Percentiles rank a stretch among this genome's conserved stretches.
Conservation (phyloP, 2,797 vertebrate genomes). For the Hippoglossus hippoglossus region DNA sequence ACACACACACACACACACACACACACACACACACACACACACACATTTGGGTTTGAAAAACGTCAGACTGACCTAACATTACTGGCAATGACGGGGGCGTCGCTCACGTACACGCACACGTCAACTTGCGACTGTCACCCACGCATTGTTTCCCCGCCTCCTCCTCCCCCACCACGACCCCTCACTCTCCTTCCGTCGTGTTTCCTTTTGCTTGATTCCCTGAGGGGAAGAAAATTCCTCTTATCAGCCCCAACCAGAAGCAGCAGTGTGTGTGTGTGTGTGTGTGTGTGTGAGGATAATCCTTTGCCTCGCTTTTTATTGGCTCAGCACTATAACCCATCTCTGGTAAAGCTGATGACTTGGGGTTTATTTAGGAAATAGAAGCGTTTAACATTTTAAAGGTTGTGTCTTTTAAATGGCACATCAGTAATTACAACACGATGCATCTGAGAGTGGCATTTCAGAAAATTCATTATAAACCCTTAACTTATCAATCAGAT, state of each 20-base stretch:
- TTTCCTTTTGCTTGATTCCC: constrained; percentile 71
- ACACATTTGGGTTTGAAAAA: constrained; percentile 12
- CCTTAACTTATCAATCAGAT: constrained; percentile 33
- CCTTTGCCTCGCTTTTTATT: constrained; percentile 64
- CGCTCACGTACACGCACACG: constrained; percentile 2
- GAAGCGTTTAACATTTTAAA: constrained; percentile 49
- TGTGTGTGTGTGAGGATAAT: constrained; percentile 59
- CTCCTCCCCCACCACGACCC: constrained; percentile 10
- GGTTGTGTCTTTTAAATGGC: constrained; percentile 60
- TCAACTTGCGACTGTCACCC: constrained; percentile 43
- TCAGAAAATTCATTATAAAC: constrained; percentile 53
- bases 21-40: constrained; percentile 13
- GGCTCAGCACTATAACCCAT: constrained; percentile 59
- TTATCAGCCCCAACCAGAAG: constrained; percentile 80
- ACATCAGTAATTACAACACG: constrained; percentile 54
- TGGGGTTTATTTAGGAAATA: constrained; percentile 56
- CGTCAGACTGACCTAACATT: constrained; percentile 33
- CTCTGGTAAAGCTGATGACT: constrained; percentile 65
- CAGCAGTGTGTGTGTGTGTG: constrained; percentile 45
- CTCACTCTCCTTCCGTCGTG: constrained; percentile 45
- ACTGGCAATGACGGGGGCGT: constrained; percentile 7
- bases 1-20: too few species aligned
- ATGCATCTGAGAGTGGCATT: constrained; percentile 59
- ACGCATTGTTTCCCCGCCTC: constrained; percentile 3
- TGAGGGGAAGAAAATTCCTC: constrained; percentile 69